Evolutionary conservation across 2,888 invertebrate species (phyloP), one percentile per base, ranked within the genome.

Genomic region (Oeneis ivallda): DNA sequence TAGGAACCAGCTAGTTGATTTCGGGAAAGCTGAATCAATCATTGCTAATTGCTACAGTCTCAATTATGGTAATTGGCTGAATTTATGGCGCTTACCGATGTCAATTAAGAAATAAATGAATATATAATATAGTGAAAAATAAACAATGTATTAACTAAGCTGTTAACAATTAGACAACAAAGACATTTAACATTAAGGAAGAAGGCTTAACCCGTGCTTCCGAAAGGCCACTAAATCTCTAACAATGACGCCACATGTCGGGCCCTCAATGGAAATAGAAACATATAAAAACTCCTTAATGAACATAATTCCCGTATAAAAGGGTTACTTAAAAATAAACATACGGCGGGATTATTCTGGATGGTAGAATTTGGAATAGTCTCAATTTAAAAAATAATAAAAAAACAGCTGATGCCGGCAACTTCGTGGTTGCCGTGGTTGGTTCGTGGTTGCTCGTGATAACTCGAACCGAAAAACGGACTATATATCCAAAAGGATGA

Each of bases 271-370:
- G 66, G 64, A 76, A 76, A 77, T 90, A 91, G 89, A 87, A 83
- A 77, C 79, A 75, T 82, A 85, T 83, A 87, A 90, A 90, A 89
- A 87, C 79, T 79, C 73, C 84, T 83, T 91, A 92, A 92, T 91
- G 89, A 90, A 89, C 87, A 78, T 88, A 87, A 90, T 91, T 88
- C 86, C 84, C 79, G 77, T 88, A 87, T 89, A 87, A 68, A 90
- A 91, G 89, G 91, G 90, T 87, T 88, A 83, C 80, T 83, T 86
- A 61, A 86, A 87, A 91, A 90, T 88, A 87, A 86, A 85, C 77
- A 69, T 26, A 54, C 66, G 65, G 72, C 63, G 67, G 77, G 56
- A 62, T 56, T 86, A 88, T 87, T 87, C 84, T 81, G 75, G 71
- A 70, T 54, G 54, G n/a, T n/a, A n/a, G n/a, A n/a, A n/a, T n/a